phyloP scores from a whole-genome alignment of 2,113 vertebrate species.

The Istiophorus platypterus region DNA sequence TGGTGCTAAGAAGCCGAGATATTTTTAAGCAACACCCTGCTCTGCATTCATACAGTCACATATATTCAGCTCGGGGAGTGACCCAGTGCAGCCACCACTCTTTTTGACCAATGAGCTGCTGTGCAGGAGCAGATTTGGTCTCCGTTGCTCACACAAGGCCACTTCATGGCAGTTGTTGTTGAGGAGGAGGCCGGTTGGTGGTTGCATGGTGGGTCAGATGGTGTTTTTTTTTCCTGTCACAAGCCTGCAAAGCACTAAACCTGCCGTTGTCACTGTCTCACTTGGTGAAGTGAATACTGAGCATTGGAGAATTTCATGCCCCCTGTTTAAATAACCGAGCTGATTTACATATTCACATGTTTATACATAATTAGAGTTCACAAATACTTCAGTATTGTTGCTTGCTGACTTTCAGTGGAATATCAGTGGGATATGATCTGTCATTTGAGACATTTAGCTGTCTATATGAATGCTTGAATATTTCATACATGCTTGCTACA shows the following conservation, averaged over 20 bases:
- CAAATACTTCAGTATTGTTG: no score
- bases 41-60: slow-evolving; percentile 36
- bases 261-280: background rate
- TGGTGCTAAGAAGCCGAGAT: slow-evolving; percentile 32
- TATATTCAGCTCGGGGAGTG: slow-evolving; percentile 39
- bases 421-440: no score
- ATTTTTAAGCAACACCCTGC: slow-evolving; percentile 54
- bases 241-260: slow-evolving; percentile 2
- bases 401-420: no score
- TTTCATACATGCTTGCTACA: no score
- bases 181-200: background rate
- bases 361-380: no score
- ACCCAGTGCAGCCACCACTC: slow-evolving; percentile 17
- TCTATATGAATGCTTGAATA: background rate
- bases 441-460: background rate
- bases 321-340: background rate
- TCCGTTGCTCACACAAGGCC: slow-evolving; percentile 46
- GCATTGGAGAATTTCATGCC: background rate
- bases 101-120: slow-evolving; percentile 35
- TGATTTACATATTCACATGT: no score
- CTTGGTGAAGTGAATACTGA: slow-evolving; percentile 1
- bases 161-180: slow-evolving; percentile 49
- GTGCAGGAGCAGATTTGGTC: background rate
- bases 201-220: slow-evolving; percentile 9
- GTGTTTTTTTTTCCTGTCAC: slow-evolving; percentile 34